Conservation (phyloP, 2,797 vertebrate species). For the Helostoma temminkii region DNA sequence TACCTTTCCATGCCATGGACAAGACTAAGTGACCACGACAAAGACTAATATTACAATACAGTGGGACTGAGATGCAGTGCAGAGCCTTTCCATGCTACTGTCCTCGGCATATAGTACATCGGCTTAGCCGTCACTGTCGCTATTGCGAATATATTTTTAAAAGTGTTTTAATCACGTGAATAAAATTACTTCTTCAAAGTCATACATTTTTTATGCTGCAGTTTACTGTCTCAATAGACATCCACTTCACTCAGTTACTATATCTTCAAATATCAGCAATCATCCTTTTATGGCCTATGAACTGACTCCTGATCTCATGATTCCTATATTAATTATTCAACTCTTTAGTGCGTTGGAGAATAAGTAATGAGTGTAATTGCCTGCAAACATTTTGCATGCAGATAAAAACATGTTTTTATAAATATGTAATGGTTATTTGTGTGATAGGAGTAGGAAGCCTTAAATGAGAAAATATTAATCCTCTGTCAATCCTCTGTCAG, state of each 20-base stretch:
- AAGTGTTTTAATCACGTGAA: constrained; percentile 4
- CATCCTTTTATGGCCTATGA: constrained; percentile 34
- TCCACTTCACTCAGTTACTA: constrained; percentile 15
- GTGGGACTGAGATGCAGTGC: constrained; percentile 28
- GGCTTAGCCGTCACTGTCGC: constrained; percentile 14
- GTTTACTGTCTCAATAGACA: not conserved
- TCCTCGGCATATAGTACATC: constrained; percentile 16
- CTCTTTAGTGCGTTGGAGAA: constrained; percentile 29
- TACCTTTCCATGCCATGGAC: constrained; percentile 35
- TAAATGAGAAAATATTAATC: constrained; percentile 24
- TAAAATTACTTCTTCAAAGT: constrained; percentile 16
- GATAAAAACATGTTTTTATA: constrained; percentile 32
- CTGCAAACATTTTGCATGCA: constrained; percentile 21
- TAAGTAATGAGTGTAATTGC: constrained; percentile 30
- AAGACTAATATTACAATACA: constrained; percentile 63
- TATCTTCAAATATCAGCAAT: constrained; percentile 21
- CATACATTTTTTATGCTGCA: not conserved
- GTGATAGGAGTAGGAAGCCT: not conserved
- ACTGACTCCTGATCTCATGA: constrained; percentile 50
- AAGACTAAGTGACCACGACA: constrained; percentile 60
- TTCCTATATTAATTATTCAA: constrained; percentile 55
- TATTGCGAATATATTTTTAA: no score
- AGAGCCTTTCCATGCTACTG: constrained; percentile 54
- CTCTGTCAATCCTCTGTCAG: constrained; percentile 32
- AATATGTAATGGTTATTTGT: constrained; percentile 18